Conservation (phyloP, 2,797 vertebrate genomes). For the Falco columbarius region DNA sequence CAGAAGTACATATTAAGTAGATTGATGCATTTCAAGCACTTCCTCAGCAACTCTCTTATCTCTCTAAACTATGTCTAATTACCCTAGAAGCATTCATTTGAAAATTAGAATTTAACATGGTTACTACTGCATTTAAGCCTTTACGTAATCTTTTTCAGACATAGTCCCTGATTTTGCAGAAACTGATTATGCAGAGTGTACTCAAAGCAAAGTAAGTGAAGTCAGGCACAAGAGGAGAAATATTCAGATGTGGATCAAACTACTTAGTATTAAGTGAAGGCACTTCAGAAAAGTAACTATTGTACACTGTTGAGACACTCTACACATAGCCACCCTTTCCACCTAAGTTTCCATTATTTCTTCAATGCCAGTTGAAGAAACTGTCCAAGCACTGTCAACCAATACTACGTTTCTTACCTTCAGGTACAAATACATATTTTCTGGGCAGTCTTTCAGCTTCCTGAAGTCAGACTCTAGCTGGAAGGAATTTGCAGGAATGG, state of each 20-base stretch:
- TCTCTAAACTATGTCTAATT: not conserved
- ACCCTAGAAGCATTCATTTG: not conserved
- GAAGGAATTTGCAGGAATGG: slow-evolving; percentile 87
- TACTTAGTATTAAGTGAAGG: not conserved
- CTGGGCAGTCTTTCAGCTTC: slow-evolving; percentile 82
- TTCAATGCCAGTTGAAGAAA: not conserved
- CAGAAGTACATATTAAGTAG: not conserved
- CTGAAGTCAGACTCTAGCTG: slow-evolving; percentile 94
- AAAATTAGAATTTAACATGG: not conserved
- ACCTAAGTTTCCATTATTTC: not conserved
- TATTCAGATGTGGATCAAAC: not conserved
- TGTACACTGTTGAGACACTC: not conserved
- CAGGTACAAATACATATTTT: slow-evolving; percentile 87
- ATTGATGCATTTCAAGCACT: not conserved
- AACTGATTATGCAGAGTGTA: not conserved
- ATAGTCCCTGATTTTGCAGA: too few species aligned
- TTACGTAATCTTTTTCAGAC: not conserved
- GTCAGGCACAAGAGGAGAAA: not conserved
- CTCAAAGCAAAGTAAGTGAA: not conserved
- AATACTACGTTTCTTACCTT: slow-evolving; percentile 78
- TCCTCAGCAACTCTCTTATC: too few species aligned
- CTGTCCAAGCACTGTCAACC: not conserved
- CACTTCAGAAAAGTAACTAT: not conserved
- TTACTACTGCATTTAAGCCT: not conserved
- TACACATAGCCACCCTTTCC: not conserved